Evolutionary conservation across 2,113 vertebrate genomes (phyloP), one percentile per base, ranked within the genome.

Genomic region (Variabilichromis moorii): DNA sequence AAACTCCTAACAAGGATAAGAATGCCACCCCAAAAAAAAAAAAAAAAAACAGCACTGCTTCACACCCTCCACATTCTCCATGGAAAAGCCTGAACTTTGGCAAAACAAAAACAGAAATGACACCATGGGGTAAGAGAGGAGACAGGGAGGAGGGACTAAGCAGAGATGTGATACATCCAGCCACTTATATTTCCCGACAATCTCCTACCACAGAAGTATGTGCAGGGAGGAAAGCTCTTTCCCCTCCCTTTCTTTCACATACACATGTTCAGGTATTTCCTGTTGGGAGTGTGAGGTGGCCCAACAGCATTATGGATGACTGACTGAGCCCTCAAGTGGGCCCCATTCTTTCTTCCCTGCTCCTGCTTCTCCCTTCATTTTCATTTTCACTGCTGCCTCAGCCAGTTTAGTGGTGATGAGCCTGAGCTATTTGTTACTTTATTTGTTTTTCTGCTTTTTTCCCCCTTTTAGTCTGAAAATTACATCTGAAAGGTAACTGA

Each of bases 261-360:
- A 90, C 42, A 50, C 86, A 90, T 82, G 63, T 85, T 83, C 86
- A 91, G 92, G 87, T 89, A 93, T 94, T 95, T 94, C 92, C 92
- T 95, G 94, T 92, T 86, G 76, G 82, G 87, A 92, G 37, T 87
- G 81, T 82, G 85, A 93, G 86, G 85, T 85, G 90, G 83, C 91
- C 92, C 88, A 90, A 82, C 79, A 81, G 89, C 54, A 86, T 81
- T 89, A 78, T 81, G 94, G 91, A 89, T 91, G 90, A 93, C 85
- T 85, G 93, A 87, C 90, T 90, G 53, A 93, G 21, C 81, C 92
- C 86, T 80, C 13, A 47, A 88, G 73, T 80, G 89, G 93, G 91
- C 91, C 91, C 81, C 92, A 80, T 71, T 88, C 83, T 88, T 85
- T 83, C 21, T 80, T 90, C 42, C 53, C 55, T 11, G 14, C 85